Evolutionary conservation across 2,113 vertebrate genomes (phyloP), one percentile per base, ranked within the genome.

Genomic region (Butorides virescens): DNA sequence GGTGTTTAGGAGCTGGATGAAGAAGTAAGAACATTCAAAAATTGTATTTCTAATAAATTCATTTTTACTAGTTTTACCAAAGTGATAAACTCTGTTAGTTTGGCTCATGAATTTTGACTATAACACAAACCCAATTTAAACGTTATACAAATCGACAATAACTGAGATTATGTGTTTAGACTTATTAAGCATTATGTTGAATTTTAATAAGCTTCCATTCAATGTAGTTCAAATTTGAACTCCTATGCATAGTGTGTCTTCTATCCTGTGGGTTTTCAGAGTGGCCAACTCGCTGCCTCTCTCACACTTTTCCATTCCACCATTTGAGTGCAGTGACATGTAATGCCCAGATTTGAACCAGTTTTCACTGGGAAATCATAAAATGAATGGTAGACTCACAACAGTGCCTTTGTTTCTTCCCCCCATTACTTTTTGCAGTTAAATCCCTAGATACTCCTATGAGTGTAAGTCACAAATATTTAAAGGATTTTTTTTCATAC

Each of bases 221-320:
- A 23, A 5, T 61, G 67, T 42, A 71, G n/a, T 19, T 78, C 7
- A 49, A 22, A 37, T 86, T 68, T 65, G 13, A 55, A 37, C 12
- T 65, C 7, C 9, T 56, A 0, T 56, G 15, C 13, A 22, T 15
- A 52, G 10, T 4, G 7, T 62, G 20, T n/a, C 39, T 15, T 75
- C 26, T 58, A 16, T 21, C 7, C n/a, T 26, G 8, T 36, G 20
- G 16, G 2, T 42, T 75, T 91, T 76, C 21, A 44, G 11, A 36
- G 11, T 46, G 39, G 22, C 47, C 22, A 23, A 0, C 7, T 42
- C 1, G 0, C 15, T 61, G 10, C 37, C 13, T 67, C 26, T 67
- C 26, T 52, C n/a, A 9, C 14, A 50, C 34, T 68, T 36, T 74
- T 63, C 62, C 10, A 20, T 77, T 63, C 8, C 18, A 36, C 16